Evolutionary conservation across 2,888 invertebrate genomes (phyloP).

Genomic region (Cantharis nigra): DNA sequence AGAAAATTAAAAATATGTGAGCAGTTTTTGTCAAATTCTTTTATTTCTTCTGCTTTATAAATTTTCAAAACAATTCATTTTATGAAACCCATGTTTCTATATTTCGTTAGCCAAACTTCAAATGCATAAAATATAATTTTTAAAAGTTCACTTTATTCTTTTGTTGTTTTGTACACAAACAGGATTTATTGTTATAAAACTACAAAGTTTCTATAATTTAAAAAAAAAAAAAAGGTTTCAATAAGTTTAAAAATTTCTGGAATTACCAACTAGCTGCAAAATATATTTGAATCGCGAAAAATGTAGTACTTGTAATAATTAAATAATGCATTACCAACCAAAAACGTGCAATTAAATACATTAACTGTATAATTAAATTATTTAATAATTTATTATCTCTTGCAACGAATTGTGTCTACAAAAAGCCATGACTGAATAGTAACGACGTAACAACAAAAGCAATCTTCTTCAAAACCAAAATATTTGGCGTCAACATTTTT

Average conservation of each 20-base stretch:
- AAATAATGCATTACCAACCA: background rate
- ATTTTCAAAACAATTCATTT: background rate
- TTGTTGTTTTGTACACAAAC: background rate
- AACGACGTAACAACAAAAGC: too few species aligned
- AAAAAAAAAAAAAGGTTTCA: too few species aligned
- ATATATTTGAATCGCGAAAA: too few species aligned
- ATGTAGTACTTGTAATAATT: background rate
- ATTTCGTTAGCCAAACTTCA: background rate
- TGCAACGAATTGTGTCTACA: too few species aligned
- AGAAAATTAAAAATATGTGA: background rate
- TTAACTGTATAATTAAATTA: background rate
- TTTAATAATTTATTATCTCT: background rate
- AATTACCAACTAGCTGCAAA: too few species aligned
- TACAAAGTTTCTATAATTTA: too few species aligned
- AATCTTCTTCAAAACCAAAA: too few species aligned
- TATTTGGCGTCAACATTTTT: too few species aligned
- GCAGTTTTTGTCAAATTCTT: background rate
- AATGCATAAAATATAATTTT: background rate
- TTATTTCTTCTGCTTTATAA: background rate
- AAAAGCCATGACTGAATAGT: too few species aligned
- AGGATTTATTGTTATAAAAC: background rate
- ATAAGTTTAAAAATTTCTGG: too few species aligned
- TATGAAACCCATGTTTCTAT: background rate
- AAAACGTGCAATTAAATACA: background rate
- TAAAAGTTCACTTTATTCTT: background rate